Conservation (phyloP, 2,113 vertebrate species). For the Oncorhynchus clarkii region DNA sequence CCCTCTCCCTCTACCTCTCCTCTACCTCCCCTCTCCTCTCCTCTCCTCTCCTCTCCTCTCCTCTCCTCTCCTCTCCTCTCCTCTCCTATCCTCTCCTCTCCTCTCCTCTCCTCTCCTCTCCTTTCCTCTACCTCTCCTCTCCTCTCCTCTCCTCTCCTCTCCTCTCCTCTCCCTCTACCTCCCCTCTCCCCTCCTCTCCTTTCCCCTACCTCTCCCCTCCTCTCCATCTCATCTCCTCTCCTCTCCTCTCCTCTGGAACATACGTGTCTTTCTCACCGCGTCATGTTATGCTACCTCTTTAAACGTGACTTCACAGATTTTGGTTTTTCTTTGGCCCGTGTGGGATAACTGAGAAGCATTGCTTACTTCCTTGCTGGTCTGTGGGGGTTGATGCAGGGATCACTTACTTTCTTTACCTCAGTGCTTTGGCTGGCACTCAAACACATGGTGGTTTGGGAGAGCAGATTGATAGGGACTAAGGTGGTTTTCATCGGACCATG, state of each 20-base stretch:
- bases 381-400: slow-evolving; percentile 33
- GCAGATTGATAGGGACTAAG: not conserved
- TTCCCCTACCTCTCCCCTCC: not conserved
- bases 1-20: too few species aligned
- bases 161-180: too few species aligned
- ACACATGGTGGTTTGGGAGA: not conserved
- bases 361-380: slow-evolving; percentile 37
- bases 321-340: slow-evolving; percentile 37
- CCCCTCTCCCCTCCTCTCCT: not conserved
- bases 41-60: not conserved
- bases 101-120: slow-evolving; percentile 50
- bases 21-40: too few species aligned
- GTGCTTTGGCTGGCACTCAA: slow-evolving; percentile 40
- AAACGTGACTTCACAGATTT: slow-evolving; percentile 37
- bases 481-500: slow-evolving; percentile 23
- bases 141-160: too few species aligned
- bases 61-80: not conserved
- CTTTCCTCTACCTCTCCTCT: too few species aligned
- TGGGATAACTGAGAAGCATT: slow-evolving; percentile 28
- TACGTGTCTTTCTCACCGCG: slow-evolving; percentile 24
- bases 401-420: slow-evolving; percentile 22
- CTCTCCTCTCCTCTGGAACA: not conserved
- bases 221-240: too few species aligned
- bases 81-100: too few species aligned
- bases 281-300: slow-evolving; percentile 36